phyloP scores from a whole-genome alignment of 2,113 vertebrate genomes.

The Psittacara wagleri region DNA sequence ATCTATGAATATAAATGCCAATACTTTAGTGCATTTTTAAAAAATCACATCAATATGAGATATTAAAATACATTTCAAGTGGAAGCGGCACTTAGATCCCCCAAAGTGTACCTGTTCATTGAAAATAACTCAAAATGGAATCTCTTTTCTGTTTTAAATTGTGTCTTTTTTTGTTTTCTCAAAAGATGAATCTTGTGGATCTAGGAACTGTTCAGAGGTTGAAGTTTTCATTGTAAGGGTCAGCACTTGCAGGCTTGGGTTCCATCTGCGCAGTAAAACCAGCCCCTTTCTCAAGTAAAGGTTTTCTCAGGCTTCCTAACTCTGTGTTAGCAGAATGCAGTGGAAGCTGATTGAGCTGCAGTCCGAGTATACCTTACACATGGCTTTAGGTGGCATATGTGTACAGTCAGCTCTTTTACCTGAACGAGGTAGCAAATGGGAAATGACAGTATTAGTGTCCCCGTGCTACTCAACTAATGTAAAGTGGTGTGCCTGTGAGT shows the following conservation, averaged over 20 bases:
- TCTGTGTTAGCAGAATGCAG: not conserved
- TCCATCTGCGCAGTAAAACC: not conserved
- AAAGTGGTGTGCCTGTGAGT: not conserved
- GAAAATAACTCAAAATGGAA: not conserved
- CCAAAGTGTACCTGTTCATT: no score
- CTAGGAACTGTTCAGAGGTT: not conserved
- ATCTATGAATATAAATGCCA: not conserved
- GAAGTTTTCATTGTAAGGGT: not conserved
- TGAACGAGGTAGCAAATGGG: not conserved
- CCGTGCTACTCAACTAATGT: not conserved
- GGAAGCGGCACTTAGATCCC: not conserved
- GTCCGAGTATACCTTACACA: not conserved
- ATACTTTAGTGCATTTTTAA: not conserved
- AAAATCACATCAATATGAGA: not conserved
- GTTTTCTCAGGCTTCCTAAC: not conserved
- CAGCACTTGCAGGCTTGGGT: not conserved
- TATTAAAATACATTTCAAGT: not conserved
- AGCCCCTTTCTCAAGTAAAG: not conserved
- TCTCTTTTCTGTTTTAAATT: not conserved
- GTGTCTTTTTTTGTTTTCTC: rapidly evolving
- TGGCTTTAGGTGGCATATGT: not conserved
- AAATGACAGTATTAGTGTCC: not conserved
- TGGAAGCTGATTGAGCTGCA: not conserved
- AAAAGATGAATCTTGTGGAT: not conserved
- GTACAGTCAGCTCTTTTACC: not conserved